Base-by-base conservation (phyloP, 92 coral and sea anemone genomes). In the Parazoanthus atlanticus region DNA sequence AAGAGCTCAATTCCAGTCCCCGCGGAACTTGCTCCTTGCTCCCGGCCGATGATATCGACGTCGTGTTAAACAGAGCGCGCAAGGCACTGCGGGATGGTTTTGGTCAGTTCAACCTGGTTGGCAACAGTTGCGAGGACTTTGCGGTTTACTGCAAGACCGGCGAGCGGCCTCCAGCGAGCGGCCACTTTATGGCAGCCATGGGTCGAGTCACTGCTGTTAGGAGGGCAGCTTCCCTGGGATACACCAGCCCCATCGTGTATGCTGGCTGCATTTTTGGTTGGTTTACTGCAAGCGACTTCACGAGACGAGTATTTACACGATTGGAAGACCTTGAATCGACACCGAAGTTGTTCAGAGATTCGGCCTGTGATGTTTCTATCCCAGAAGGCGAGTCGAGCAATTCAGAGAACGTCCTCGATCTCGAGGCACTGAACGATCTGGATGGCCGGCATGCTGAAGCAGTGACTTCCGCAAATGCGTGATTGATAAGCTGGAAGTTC, bases 71-170 rank as follows among this genome's bases (percentile, higher is more conserved):
- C 75, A 94, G 98, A 54, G 96, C 96, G 11, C 87, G 89, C 75
- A 88, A 89, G 85, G 88, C 95, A 49, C 64, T 95, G 30, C 89
- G 81, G 82, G 95, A 95, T 21, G 99, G 99, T 13, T 97, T 97
- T 87, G 96, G 99, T 28, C 94, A 94, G 88, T 97, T 89, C 90
- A 96, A 97, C 82, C 88, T 97, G 52, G 94, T 97, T 78, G 99
- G 99, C 6, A 93, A 93, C 89, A 97, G 94, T 92, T 97, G 98
- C 88, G 99, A 97, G 69, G 99, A 97, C 84, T 97, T 97, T 49
- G 99, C 99, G 12, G 73, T 89, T 25, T 97, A 89, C 86, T 97
- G 99, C 77, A 97, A 94, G 88, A 97, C 99, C 16, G 99, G 99
- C 66, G 94, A 91, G 84, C 94, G 98, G 29, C 93, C 92, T 28